Evolutionary conservation across 2,113 vertebrate genomes (phyloP).

Genomic region (Tyto alba): DNA sequence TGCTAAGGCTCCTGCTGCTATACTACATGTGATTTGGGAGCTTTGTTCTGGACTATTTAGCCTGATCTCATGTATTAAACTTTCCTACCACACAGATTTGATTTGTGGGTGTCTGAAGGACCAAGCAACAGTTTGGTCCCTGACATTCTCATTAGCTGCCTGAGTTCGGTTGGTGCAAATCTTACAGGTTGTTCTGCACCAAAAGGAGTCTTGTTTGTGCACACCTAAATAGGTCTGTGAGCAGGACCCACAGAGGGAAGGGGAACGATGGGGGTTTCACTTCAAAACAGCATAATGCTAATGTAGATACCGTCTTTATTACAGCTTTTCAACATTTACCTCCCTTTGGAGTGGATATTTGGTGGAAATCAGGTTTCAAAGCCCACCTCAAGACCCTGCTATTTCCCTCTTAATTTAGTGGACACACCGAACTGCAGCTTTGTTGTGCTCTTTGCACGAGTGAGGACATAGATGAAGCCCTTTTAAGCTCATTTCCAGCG

Average conservation of each 20-base stretch:
- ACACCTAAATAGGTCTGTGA: background rate
- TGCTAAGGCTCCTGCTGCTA: background rate
- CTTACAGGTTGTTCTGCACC: background rate
- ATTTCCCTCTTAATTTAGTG: background rate
- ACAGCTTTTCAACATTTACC: background rate
- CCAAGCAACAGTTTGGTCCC: background rate
- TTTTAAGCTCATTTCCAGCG: background rate
- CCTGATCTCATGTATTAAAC: background rate
- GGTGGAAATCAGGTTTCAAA: background rate
- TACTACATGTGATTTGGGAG: accelerated
- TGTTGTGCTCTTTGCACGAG: background rate
- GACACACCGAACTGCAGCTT: background rate
- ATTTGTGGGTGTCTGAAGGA: background rate
- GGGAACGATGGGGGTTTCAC: accelerated
- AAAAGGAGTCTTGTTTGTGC: background rate
- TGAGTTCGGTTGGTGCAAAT: no score
- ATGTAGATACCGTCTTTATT: background rate
- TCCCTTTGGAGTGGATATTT: background rate
- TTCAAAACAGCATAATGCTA: accelerated
- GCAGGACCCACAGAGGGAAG: background rate
- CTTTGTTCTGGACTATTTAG: background rate
- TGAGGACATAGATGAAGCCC: background rate
- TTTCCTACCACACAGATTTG: accelerated
- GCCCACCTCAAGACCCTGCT: background rate
- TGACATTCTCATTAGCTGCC: background rate